These are phyloP conservation scores for Nasonovia ribisnigri DNA, from an alignment of 2,888 invertebrate species.

Conservation along the genomic window DNA sequence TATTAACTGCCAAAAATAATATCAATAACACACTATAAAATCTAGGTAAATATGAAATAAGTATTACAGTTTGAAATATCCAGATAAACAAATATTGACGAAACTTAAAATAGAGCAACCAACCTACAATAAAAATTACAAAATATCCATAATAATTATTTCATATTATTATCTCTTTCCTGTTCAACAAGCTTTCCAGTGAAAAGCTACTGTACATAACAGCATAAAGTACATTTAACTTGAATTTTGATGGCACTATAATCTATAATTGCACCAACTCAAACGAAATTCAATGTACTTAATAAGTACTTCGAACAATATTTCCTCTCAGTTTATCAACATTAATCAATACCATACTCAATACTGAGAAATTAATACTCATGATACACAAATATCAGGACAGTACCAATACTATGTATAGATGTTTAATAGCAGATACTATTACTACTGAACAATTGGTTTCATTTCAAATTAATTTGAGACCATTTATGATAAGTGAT, in stretches of 20 bases:
- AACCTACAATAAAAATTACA: not conserved
- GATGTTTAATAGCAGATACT: not conserved
- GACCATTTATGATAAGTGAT: not conserved
- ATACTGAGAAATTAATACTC: conserved; percentile 28
- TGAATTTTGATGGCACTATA: not conserved
- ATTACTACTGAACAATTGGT: not conserved
- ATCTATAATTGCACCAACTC: not conserved
- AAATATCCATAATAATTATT: not conserved
- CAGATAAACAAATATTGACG: not conserved
- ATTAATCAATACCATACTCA: not conserved
- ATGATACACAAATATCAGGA: not conserved
- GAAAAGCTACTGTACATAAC: not conserved
- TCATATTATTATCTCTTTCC: not conserved
- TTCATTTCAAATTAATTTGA: not conserved
- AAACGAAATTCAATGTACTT: not conserved
- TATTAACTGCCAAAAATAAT: not conserved
- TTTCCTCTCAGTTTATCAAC: not conserved
- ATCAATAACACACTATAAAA: not conserved
- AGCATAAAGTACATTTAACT: not conserved
- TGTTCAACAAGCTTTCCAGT: not conserved
- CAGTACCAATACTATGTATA: not conserved
- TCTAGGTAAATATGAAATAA: not conserved
- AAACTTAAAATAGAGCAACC: not conserved
- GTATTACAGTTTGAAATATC: not conserved
- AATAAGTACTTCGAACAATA: not conserved